Evolutionary conservation across 2,888 invertebrate species (phyloP).

Genomic region (Sclerodermus sp.): DNA sequence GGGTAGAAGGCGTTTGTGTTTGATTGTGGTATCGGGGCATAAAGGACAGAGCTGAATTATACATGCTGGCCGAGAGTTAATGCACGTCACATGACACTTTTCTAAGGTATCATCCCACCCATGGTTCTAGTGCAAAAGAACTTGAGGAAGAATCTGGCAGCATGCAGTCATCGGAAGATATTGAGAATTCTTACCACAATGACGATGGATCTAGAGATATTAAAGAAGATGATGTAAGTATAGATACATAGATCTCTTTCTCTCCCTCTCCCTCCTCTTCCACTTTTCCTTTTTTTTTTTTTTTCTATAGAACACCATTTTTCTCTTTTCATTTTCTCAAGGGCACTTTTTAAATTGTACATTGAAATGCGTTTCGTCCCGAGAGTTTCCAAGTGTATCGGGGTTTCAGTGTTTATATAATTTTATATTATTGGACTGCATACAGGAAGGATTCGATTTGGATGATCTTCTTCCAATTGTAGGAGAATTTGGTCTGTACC

Average conservation of each 20-base stretch:
- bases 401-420: background rate
- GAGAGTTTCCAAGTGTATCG: too few relatives aligned
- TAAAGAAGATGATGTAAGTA: conserved; percentile 46
- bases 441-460: conserved; percentile 73
- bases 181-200: conserved; percentile 25
- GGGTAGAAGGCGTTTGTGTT: too few relatives aligned
- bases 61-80: conserved; percentile 18
- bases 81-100: conserved; percentile 42
- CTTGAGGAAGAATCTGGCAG: conserved; percentile 24
- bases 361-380: too few relatives aligned
- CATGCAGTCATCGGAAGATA: conserved; percentile 44
- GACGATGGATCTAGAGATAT: conserved; percentile 19
- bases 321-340: too few relatives aligned
- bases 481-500: conserved; percentile 88
- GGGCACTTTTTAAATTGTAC: too few relatives aligned
- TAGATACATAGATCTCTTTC: background rate
- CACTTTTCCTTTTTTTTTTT: too few relatives aligned
- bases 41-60: too few relatives aligned
- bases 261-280: too few relatives aligned
- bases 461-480: conserved; percentile 83
- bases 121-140: conserved; percentile 25
- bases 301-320: too few relatives aligned
- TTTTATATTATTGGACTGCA: background rate
- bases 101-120: conserved; percentile 44
- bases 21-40: too few relatives aligned